phyloP scores from a whole-genome alignment of 64 coral and sea anemone genomes.

The Dendrophyllia cribrosa region DNA sequence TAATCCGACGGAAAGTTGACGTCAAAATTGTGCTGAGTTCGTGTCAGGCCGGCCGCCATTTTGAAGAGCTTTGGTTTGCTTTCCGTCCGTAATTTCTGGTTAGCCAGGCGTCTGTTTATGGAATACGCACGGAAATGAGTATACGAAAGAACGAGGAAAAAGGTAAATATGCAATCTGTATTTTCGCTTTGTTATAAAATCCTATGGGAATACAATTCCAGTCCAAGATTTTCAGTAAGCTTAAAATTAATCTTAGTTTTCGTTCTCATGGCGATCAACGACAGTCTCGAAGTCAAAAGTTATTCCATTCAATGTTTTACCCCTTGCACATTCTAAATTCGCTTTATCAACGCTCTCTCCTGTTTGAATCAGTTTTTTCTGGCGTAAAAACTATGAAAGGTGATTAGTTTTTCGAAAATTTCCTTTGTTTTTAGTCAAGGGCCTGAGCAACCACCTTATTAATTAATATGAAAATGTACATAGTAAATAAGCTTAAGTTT shows the following conservation, averaged over 20 bases:
- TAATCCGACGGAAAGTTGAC: slow-evolving; percentile 25
- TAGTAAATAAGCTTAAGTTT: too few species aligned
- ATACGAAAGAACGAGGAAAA: slow-evolving; percentile 31
- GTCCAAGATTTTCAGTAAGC: background rate
- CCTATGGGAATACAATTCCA: slow-evolving; percentile 25
- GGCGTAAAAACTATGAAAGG: background rate
- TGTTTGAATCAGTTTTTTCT: background rate
- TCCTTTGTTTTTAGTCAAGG: background rate
- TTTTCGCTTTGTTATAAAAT: background rate
- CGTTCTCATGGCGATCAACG: background rate
- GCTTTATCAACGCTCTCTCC: too few species aligned
- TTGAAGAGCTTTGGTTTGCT: background rate
- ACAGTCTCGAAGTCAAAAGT: background rate
- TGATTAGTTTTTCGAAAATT: background rate
- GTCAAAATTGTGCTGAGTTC: background rate
- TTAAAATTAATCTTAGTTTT: too few species aligned
- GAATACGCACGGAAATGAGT: slow-evolving; percentile 9
- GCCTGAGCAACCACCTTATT: too few species aligned
- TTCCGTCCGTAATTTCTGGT: background rate
- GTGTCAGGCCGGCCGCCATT: slow-evolving; percentile 14
- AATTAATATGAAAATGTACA: too few species aligned
- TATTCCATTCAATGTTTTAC: background rate
- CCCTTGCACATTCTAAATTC: too few species aligned
- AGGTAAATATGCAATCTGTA: background rate
- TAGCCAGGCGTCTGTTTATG: background rate